phyloP scores from a whole-genome alignment of 2,888 invertebrate species.

The Tipula confusa region DNA sequence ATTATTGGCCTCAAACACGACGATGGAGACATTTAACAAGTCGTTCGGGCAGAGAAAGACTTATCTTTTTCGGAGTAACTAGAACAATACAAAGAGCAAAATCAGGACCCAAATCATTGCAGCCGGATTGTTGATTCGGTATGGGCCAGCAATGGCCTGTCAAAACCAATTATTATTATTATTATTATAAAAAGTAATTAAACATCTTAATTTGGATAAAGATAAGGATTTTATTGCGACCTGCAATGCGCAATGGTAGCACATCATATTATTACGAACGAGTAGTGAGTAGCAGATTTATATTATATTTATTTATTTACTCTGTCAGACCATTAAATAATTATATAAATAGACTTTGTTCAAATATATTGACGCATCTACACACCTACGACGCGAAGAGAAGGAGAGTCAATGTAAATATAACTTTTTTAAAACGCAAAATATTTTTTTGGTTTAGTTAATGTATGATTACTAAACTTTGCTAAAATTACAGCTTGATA shows the following conservation, averaged over 20 bases:
- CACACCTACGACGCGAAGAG: background rate
- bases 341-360: background rate
- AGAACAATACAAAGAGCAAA: no score
- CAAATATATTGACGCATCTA: background rate
- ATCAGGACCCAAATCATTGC: no score
- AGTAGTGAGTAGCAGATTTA: background rate
- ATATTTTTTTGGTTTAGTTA: background rate
- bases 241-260: slow-evolving; percentile 12
- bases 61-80: no score
- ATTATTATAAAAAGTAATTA: background rate
- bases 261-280: background rate
- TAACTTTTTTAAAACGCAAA: background rate
- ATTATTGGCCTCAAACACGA: no score
- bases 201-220: background rate
- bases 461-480: background rate
- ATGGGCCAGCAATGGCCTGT: no score
- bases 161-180: no score
- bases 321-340: background rate
- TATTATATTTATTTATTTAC: background rate
- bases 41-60: no score
- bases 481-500: no score
- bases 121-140: no score
- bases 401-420: background rate
- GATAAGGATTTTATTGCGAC: background rate
- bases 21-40: no score